These are phyloP conservation scores for Myrmophylax atrothorax DNA, from an alignment of 2,113 vertebrate species.

Conservation along the genomic window DNA sequence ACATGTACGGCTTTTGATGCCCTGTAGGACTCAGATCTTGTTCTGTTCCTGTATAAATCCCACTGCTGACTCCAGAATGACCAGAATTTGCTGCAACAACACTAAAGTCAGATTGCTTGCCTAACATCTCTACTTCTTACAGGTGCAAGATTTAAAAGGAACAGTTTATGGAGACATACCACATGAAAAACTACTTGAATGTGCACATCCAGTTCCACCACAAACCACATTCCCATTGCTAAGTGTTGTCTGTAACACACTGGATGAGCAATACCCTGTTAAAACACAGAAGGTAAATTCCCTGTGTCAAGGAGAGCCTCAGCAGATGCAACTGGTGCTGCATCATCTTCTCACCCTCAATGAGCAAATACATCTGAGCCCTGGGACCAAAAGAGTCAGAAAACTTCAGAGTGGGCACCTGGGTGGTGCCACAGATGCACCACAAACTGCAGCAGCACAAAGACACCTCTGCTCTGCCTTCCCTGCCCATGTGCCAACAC, in stretches of 20 bases:
- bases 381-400: not conserved
- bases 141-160: not conserved
- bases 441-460: not conserved
- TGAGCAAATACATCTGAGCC: not conserved
- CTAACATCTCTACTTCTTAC: not conserved
- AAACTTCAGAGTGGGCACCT: not conserved
- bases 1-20: not conserved
- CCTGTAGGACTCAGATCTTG: not conserved
- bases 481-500: rapidly evolving
- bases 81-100: not conserved
- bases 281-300: not conserved
- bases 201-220: not conserved
- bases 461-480: not conserved
- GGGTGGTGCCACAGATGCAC: not conserved
- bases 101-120: not conserved
- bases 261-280: rapidly evolving
- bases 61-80: not conserved
- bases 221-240: not conserved
- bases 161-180: not conserved
- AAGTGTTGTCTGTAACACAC: not conserved
- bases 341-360: rapidly evolving
- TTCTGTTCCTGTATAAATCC: not conserved
- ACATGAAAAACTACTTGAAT: not conserved
- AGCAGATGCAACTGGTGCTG: not conserved
- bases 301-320: not conserved